Base-by-base conservation (phyloP, 2,888 invertebrate species). In the Watsonalla cultraria region DNA sequence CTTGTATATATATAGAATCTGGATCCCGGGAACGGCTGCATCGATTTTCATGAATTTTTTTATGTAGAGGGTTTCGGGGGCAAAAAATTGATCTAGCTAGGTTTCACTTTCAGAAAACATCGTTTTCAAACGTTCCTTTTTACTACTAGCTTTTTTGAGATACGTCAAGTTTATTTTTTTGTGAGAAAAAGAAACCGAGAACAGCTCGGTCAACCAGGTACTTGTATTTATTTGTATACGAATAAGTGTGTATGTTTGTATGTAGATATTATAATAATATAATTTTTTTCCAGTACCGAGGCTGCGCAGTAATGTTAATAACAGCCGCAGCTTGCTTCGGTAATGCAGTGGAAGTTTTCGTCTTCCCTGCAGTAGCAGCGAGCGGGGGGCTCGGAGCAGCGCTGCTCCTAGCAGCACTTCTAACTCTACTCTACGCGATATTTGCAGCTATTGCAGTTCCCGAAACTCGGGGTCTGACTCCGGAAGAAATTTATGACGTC, bases 281-380 rank as follows among this genome's bases (percentile, higher is more conserved):
- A n/a, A n/a, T 34, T 2, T 42, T 5, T 48, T 51, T 50, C 0
- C 75, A 85, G 86, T 82, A 79, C 61, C 85, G 84, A 45, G 72
- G 80, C 35, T 84, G 83, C 60, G 84, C 84, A 0, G 57, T 80
- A 54, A 62, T 78, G 71, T 62, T 82, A 60, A 63, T 76, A 8
- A 70, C 74, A 13, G 70, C 64, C 7, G 74, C 65, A 13, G 76
- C 72, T 15, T 68, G 78, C 65, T 62, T 63, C 5, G 85, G 73
- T 42, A 81, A 82, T 63, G 78, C 79, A 5, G 8, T 73, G 14
- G 85, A 85, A 59, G 77, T 78, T 56, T 60, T 65, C 24, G 34
- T 75, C 55, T 81, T 84, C 65, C 78, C 83, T 8, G 57, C 57
- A 51, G 65, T 65, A 42, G 78, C 70, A 54, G 62, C 51, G 51